Base-by-base conservation (phyloP, 1,140 invertebrate genomes). In the Lepidurus apus region DNA sequence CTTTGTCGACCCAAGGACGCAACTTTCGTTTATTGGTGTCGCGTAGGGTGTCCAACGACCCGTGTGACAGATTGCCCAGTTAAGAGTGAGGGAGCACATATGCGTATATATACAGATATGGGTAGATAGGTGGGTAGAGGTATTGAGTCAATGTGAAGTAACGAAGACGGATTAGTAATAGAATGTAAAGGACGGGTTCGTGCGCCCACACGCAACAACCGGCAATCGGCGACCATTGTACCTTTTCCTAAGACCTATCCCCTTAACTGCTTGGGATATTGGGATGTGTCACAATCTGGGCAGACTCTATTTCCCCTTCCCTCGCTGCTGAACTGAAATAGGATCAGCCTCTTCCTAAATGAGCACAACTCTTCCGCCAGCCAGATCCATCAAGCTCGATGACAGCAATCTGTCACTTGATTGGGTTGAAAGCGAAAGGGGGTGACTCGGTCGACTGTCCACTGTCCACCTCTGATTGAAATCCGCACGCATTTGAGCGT, bases 401-500 rank as follows among this genome's bases (percentile, higher is more conserved):
- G 53, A 65, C 53, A 65, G 10, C 53, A 65, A 65, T 65, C 53
- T 65, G 53, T 17, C 53, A 65, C 53, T 21, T 21, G 45, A 17
- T 47, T 47, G 45, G 45, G 17, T 47, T 17, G 0, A 21, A 65
- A 65, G 53, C 8, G 34, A 34, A 34, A 4, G 34, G 34, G 34
- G 34, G 26, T 1, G 26, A n/a, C 11, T 65, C 47, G 9, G 47
- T 47, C 7, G 1, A 21, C 53, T 21, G 53, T 34, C 34, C 34
- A 34, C 34, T 34, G 34, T 34, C 34, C 2, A 34, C 34, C 34
- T 34, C 34, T 65, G 53, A 65, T 65, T 65, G 53, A 65, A 65
- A 65, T 65, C 53, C 53, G n/a, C 53, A 65, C 53, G 53, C 53
- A 65, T 13, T 65, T 65, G 7, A 65, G 53, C 53, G 21, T 65